Evolutionary conservation across 2,888 invertebrate genomes (phyloP), one percentile per base, ranked within the genome.

Genomic region (Acrobeloides nanus): DNA sequence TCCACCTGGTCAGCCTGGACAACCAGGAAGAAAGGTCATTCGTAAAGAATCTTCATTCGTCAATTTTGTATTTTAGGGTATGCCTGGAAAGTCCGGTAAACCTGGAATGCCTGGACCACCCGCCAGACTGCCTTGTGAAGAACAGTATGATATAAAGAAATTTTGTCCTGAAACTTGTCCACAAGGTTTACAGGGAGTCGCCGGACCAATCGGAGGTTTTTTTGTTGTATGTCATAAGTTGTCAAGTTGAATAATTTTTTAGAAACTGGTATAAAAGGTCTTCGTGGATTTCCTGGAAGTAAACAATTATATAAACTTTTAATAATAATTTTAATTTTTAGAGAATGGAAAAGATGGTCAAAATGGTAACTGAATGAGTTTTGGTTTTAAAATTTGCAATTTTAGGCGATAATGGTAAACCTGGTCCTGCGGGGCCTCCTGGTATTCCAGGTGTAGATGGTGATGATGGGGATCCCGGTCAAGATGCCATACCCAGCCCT

Each of bases 101-200:
- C 25, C 26, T 27, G 55, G 59, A 10, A 33, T 46, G 1, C 51
- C 61, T 12, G 59, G 70, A 2, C 55, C 62, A 4, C 67, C 67
- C 1, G 67, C 70, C n/a, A 43, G 69, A 6, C 59, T 70, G 2
- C 70, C 70, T 1, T 70, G 70, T 45, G 62, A 68, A 27, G 57
- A 64, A 3, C 55, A 63, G 3, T 49, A 61, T 7, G 67, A 70
- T 29, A 54, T 59, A 38, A 63, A 61, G 44, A 59, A 56, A 46
- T 39, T 59, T 25, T 68, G 68, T 41, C 57, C 64, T 8, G 68
- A 70, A 44, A 62, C 65, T 4, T 70, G 70, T 44, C 69, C 69
- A 4, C 46, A 57, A 23, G 69, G 69, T 38, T 27, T 51, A 17
- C 69, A 69, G 43, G 69, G 69, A 15, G 39, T 40, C 1, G 50